Conservation (phyloP, 92 coral and sea anemone species). For the Bergia sp. region DNA sequence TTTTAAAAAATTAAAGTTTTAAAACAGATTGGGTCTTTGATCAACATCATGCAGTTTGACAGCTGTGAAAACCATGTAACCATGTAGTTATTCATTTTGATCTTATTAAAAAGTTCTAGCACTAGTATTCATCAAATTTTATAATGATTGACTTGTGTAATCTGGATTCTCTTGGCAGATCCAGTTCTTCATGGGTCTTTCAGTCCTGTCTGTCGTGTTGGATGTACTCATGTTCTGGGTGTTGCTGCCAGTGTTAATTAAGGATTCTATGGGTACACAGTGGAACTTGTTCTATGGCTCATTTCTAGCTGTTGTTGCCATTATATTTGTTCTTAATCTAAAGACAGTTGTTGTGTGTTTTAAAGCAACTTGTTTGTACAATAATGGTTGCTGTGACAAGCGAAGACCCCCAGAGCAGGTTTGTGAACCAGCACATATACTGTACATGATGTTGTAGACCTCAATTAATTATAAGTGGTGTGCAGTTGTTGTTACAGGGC, state of each 20-base stretch:
- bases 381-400: constrained; percentile 63
- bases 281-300: constrained; percentile 85
- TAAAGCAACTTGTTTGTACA: constrained; percentile 66
- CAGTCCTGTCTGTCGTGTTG: constrained; percentile 51
- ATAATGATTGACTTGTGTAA: neutral
- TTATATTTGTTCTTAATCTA: constrained; percentile 69
- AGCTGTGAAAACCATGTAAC: no score
- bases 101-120: no score
- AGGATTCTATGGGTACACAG: constrained; percentile 48
- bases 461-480: no score
- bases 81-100: no score
- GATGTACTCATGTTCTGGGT: constrained; percentile 72
- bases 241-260: constrained; percentile 58
- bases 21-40: no score
- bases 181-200: constrained; percentile 66
- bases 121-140: no score
- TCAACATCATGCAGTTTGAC: no score
- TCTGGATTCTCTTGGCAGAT: constrained; percentile 53
- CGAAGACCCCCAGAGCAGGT: constrained; percentile 70
- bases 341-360: constrained; percentile 69
- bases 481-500: no score
- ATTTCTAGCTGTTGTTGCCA: constrained; percentile 68
- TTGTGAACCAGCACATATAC: neutral
- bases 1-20: no score
- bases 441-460: no score